These are phyloP conservation scores for Uria lomvia DNA, from an alignment of 2,113 vertebrate genomes.

Conservation along the genomic window DNA sequence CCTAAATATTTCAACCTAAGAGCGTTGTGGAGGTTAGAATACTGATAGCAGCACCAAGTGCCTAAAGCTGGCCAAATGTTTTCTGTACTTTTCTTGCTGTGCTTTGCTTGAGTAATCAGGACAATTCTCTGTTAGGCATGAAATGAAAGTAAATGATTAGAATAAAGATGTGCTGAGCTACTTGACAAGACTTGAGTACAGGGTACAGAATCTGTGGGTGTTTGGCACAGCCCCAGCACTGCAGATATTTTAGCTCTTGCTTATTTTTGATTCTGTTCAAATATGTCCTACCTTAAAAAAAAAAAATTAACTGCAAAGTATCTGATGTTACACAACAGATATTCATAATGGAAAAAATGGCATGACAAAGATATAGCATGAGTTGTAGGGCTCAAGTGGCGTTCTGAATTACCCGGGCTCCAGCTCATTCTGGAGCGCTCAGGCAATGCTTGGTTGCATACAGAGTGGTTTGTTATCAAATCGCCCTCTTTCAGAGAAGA, in stretches of 20 bases:
- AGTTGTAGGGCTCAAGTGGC: neutral
- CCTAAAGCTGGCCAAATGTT: neutral
- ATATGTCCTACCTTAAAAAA: constrained; percentile 41
- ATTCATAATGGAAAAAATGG: neutral
- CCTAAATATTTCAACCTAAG: rapidly evolving
- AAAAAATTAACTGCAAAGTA: neutral
- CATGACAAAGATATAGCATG: neutral
- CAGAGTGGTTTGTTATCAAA: neutral
- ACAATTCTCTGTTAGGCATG: constrained; percentile 30
- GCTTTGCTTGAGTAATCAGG: constrained; percentile 50
- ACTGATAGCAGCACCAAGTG: neutral
- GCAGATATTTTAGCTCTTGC: constrained; percentile 63
- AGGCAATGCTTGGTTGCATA: neutral
- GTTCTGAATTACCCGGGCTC: neutral
- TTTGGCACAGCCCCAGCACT: constrained; percentile 59
- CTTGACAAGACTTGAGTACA: constrained; percentile 52
- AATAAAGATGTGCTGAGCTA: constrained; percentile 61
- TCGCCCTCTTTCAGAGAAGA: neutral
- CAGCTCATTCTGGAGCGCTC: neutral
- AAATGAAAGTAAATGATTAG: constrained; percentile 46
- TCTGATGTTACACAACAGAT: constrained; percentile 39
- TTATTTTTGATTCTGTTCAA: constrained; percentile 63
- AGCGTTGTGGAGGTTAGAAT: neutral
- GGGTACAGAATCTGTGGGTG: constrained; percentile 60
- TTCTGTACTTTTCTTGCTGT: neutral